Evolutionary conservation across 2,888 invertebrate genomes (phyloP), one percentile per base, ranked within the genome.

Genomic region (Ernsta delagoae): DNA sequence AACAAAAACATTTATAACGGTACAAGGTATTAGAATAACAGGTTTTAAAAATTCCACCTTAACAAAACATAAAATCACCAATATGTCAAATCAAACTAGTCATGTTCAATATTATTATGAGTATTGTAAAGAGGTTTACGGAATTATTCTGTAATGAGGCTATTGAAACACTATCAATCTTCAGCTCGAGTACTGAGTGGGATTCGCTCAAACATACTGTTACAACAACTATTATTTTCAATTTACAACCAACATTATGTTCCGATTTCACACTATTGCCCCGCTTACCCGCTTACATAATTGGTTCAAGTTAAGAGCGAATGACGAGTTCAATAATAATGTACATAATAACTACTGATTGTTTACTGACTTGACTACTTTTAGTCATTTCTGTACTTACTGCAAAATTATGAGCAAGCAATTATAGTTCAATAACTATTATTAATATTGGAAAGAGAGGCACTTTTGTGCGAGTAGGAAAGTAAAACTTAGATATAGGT

Each of bases 251-350:
- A 60, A 64, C 73, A 71, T 72, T 71, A 74, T 71, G 72, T 74
- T 71, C 50, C 74, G 74, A 74, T 75, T 74, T 75, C 75, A 74
- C 75, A 74, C 72, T 65, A 63, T 57, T 68, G 70, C 70, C 65
- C 70, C 70, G 70, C 69, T 73, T 59, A 61, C n/a, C n/a, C n/a
- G n/a, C 48, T 69, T 24, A 8, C 39, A 16, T 4, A 2, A 8
- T 24, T 64, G 70, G 64, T 65, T 43, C 16, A 64, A 67, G 63
- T 59, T 63, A 43, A 9, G 11, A 7, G 34, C 56, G n/a, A n/a
- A n/a, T 57, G 31, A 59, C 16, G 48, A 41, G n/a, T 31, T 3
- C 5, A 5, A 5, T 3, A 39, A 39, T 39, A 39, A 39, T 39
- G 0, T 36, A 6, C 36, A 36, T 1, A 24, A 24, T 24, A 24